These are phyloP conservation scores for Campylorhamphus procurvoides DNA, from an alignment of 2,113 vertebrate genomes.

Conservation along the genomic window DNA sequence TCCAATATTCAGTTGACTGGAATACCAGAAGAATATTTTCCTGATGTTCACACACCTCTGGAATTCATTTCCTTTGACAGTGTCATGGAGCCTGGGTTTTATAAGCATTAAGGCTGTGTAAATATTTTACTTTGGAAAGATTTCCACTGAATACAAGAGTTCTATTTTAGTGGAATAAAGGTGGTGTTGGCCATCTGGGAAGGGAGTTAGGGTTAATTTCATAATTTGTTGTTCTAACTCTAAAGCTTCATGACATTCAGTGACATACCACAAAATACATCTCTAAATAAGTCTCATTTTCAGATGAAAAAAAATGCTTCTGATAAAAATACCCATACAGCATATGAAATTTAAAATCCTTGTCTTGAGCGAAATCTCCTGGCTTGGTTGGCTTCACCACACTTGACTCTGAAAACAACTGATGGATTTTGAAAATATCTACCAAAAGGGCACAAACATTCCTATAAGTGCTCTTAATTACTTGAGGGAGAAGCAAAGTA, in stretches of 20 bases:
- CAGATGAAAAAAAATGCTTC: not conserved
- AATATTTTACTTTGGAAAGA: not conserved
- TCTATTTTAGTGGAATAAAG: not conserved
- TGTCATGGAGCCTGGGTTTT: not conserved
- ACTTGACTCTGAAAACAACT: not conserved
- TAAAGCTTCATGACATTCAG: not conserved
- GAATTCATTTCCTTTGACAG: constrained; percentile 1
- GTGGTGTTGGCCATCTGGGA: not conserved
- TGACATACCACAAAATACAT: not conserved
- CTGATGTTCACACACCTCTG: not conserved
- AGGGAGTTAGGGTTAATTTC: not conserved
- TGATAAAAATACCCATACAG: not conserved
- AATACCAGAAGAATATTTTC: constrained; percentile 12
- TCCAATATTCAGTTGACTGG: constrained; percentile 13
- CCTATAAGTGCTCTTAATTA: not conserved
- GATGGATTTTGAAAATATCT: not conserved
- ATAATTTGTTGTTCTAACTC: not conserved
- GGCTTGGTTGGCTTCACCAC: not conserved
- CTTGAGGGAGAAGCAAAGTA: not conserved
- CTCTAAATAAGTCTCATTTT: not conserved
- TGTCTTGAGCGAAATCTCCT: not conserved
- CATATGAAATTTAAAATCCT: not conserved
- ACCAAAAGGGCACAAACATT: not conserved
- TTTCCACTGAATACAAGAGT: not conserved
- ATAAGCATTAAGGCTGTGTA: not conserved